Base-by-base conservation (phyloP, 1,140 invertebrate species). In the Tetraneura akinire region DNA sequence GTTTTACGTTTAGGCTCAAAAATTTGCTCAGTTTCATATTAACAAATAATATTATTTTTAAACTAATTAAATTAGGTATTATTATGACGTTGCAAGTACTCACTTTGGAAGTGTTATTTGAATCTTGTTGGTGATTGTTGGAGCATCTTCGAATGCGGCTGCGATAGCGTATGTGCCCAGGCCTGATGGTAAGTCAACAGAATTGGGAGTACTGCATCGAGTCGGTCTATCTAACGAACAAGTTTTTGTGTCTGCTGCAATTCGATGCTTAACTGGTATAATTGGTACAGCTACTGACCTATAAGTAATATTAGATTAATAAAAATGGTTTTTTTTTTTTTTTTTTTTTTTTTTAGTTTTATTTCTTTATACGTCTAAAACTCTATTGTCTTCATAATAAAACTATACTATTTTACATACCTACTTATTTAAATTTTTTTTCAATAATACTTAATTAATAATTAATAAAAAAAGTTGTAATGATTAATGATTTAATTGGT, bases 181-280 rank as follows among this genome's bases (percentile, higher is more conserved):
- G 21, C 74, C 74, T 3, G 55, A 37, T 6, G 55, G 37, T 16
- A 78, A 62, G 16, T 78, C 74, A 0, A 26, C 18, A 16, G 32
- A 9, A 0, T 11, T 62, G 9, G 74, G 32, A 1, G 55, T 60
- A 16, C 23, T 78, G 53, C 74, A 78, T 6, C 55, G 29, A 18
- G 37, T 47, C 21, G 95, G 95, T 82, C 95, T 87, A 82, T 95
- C 93, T 78, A 95, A 91, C 0, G 94, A 93, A 83, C 90, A 94
- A n/a, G 92, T 95, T 26, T 91, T 86, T 0, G 91, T 87, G 84
- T 91, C 88, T 29, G 86, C 88, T 32, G 86, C 84, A 45, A 91
- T 88, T 73, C 94, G 88, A 84, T 94, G 90, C 83, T 91, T 92
- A 62, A 94, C 89, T 26, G 94, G 93, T 62, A 94, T 88, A 80